phyloP scores from a whole-genome alignment of 2,797 vertebrate genomes.

The Orientallactaga sibirica region DNA sequence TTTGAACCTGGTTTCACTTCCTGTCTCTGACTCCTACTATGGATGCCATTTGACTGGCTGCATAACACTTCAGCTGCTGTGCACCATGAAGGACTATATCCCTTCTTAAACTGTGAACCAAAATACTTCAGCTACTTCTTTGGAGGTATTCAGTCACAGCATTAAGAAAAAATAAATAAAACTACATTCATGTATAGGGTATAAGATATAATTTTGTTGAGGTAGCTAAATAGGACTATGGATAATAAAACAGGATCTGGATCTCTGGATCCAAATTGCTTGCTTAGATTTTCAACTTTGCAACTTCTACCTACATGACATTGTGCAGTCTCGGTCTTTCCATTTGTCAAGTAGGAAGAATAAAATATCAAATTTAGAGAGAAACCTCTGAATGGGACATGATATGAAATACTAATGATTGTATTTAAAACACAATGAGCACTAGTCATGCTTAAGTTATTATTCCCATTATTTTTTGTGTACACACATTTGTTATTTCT shows the following conservation, averaged over 20 bases:
- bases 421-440: not conserved
- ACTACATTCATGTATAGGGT: not conserved
- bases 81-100: too few relatives aligned
- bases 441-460: not conserved
- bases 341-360: not conserved
- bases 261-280: not conserved
- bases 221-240: not conserved
- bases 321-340: not conserved
- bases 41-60: too few relatives aligned
- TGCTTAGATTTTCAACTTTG: not conserved
- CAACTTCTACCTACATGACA: not conserved
- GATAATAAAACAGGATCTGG: not conserved
- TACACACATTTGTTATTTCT: not conserved
- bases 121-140: not conserved
- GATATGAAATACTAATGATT: not conserved
- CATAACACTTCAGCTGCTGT: too few relatives aligned
- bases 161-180: not conserved
- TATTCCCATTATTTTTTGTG: not conserved
- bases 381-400: not conserved
- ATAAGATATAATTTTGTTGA: not conserved
- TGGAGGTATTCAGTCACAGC: not conserved
- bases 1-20: not conserved
- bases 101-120: too few relatives aligned
- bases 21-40: not conserved
- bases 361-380: not conserved